phyloP scores from a whole-genome alignment of 2,888 invertebrate species.

The Lysandra bellargus region DNA sequence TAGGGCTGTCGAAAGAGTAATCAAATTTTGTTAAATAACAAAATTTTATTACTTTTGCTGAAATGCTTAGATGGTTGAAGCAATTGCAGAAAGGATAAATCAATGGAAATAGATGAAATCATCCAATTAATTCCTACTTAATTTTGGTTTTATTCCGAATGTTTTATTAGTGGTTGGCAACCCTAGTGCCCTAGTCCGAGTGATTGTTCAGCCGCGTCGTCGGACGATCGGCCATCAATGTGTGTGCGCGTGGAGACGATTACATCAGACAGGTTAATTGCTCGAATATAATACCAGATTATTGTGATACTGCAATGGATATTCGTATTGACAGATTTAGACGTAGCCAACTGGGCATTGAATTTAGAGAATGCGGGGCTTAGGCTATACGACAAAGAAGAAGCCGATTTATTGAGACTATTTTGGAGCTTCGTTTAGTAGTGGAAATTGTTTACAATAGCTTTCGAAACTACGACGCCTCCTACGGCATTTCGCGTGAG shows the following conservation, averaged over 20 bases:
- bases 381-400: not conserved
- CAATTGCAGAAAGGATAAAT: not conserved
- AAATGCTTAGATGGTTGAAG: not conserved
- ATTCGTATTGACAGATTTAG: not conserved
- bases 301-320: not conserved
- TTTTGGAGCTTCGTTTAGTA: no score
- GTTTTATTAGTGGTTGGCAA: not conserved
- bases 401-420: no score
- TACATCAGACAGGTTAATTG: constrained; percentile 21
- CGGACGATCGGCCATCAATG: constrained; percentile 4
- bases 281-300: constrained; percentile 10
- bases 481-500: not conserved
- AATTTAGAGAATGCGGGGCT: not conserved
- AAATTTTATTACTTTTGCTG: not conserved
- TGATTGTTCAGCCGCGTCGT: constrained; percentile 12
- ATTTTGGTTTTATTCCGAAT: not conserved
- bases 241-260: not conserved
- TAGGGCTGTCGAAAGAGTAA: not conserved
- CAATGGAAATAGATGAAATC: not conserved
- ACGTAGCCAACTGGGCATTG: not conserved
- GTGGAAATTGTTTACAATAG: no score
- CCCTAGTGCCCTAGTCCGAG: not conserved
- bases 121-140: not conserved
- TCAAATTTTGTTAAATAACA: not conserved
- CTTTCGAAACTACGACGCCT: no score